Percentiles rank a stretch among this genome's conserved stretches.
Conservation (phyloP, 2,113 vertebrate species). For the Entelurus aequoreus region DNA sequence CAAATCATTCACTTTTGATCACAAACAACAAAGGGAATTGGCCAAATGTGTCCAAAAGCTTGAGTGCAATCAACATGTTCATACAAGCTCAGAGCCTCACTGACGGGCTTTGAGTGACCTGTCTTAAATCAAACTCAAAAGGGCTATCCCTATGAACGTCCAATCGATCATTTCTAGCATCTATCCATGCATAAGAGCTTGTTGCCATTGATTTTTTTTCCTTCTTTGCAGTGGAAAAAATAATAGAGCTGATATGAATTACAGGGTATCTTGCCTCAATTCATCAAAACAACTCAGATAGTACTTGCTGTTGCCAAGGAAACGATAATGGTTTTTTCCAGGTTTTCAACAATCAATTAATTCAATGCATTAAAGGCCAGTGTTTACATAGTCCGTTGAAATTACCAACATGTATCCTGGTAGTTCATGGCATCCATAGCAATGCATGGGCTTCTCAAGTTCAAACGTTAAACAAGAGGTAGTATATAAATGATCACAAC, state of each 20-base stretch:
- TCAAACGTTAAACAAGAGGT: not conserved
- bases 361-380: slow-evolving; percentile 72
- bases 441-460: slow-evolving; percentile 38
- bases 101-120: slow-evolving; percentile 49
- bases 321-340: slow-evolving; percentile 83
- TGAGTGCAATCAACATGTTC: slow-evolving; percentile 29
- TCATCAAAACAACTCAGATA: slow-evolving; percentile 82
- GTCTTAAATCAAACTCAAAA: slow-evolving; percentile 62
- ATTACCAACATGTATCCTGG: slow-evolving; percentile 10
- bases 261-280: slow-evolving; percentile 83
- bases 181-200: slow-evolving; percentile 66
- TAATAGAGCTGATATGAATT: slow-evolving; percentile 79
- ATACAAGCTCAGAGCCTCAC: slow-evolving; percentile 18
- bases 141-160: slow-evolving; percentile 65
- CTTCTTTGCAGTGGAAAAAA: slow-evolving; percentile 64
- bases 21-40: slow-evolving; percentile 46
- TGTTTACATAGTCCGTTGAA: slow-evolving; percentile 66
- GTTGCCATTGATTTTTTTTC: slow-evolving; percentile 73
- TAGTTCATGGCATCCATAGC: slow-evolving; percentile 35
- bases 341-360: slow-evolving; percentile 88
- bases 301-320: slow-evolving; percentile 80
- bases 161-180: slow-evolving; percentile 73
- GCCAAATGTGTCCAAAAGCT: slow-evolving; percentile 38
- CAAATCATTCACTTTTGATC: slow-evolving; percentile 52
- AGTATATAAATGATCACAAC: no score